Conservation (phyloP, 2,113 vertebrate genomes). For the Procapra przewalskii region DNA sequence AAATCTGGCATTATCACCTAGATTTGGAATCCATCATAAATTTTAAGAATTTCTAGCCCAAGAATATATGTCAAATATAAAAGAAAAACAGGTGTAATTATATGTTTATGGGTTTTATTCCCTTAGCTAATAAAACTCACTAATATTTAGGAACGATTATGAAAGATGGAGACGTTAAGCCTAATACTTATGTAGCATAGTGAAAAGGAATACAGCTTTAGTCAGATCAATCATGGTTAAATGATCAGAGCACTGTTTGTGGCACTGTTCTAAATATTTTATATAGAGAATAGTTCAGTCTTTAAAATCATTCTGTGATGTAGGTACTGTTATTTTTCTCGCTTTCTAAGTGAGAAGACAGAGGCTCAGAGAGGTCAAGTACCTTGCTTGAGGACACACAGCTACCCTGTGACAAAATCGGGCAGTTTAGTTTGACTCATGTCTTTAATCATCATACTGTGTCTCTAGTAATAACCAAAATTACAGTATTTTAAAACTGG, state of each 20-base stretch:
- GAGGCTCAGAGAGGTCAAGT: background rate
- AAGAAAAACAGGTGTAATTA: background rate
- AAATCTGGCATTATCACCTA: background rate
- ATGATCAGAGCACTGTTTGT: background rate
- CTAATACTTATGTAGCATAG: background rate
- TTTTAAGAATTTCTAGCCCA: background rate
- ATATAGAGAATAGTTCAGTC: background rate
- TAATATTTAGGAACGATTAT: background rate
- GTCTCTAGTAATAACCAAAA: background rate
- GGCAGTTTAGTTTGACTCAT: background rate
- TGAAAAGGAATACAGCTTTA: background rate
- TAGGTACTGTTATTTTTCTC: background rate
- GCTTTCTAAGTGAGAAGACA: background rate
- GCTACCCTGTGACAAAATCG: background rate
- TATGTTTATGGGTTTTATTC: background rate
- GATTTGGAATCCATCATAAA: background rate
- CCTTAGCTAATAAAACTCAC: background rate
- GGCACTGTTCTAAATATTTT: background rate
- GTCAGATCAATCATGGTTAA: background rate
- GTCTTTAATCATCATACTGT: rapidly evolving
- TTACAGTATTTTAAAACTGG: background rate
- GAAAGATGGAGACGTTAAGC: background rate
- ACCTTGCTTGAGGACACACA: background rate
- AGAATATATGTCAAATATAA: background rate
- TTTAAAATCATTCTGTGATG: background rate